These are phyloP conservation scores for Bursaphelenchus mucronatus DNA, from an alignment of 1,140 invertebrate species.

Conservation along the genomic window DNA sequence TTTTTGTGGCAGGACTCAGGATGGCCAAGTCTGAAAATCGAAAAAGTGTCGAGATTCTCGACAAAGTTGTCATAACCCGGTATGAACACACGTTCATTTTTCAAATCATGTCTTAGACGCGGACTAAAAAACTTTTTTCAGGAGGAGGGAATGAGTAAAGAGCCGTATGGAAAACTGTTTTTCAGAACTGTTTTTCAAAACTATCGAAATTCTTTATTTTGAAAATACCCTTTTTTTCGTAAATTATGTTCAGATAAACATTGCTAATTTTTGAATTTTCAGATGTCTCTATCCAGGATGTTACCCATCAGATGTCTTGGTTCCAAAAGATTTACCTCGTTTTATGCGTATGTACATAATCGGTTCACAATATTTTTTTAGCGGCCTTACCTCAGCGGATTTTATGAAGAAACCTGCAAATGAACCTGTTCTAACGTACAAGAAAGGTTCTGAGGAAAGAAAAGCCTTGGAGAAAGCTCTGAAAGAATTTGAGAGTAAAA, in stretches of 20 bases:
- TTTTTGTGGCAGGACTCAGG: too few relatives aligned
- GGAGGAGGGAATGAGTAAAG: background rate
- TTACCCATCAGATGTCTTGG: too few relatives aligned
- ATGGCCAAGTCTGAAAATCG: too few relatives aligned
- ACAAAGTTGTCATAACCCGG: too few relatives aligned
- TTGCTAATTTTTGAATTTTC: too few relatives aligned
- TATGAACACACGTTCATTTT: too few relatives aligned
- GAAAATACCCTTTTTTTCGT: background rate
- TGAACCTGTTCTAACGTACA: constrained; percentile 68
- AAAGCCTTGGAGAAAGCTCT: constrained; percentile 72
- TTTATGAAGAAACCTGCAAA: constrained; percentile 63
- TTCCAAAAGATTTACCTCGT: background rate
- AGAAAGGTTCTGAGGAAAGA: constrained; percentile 77
- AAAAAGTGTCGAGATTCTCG: too few relatives aligned
- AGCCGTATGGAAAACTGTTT: background rate
- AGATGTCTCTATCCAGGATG: too few relatives aligned
- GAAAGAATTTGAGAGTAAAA: constrained; percentile 61
- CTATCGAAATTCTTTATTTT: constrained; percentile 3
- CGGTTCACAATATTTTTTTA: constrained; percentile 19
- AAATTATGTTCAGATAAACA: too few relatives aligned
- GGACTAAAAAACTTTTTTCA: background rate
- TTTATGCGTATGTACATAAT: constrained; percentile 16
- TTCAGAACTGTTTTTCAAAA: background rate
- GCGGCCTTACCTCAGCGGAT: constrained; percentile 56
- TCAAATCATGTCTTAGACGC: too few relatives aligned